phyloP scores from a whole-genome alignment of 2,888 invertebrate species.

The Hipparchia semele region DNA sequence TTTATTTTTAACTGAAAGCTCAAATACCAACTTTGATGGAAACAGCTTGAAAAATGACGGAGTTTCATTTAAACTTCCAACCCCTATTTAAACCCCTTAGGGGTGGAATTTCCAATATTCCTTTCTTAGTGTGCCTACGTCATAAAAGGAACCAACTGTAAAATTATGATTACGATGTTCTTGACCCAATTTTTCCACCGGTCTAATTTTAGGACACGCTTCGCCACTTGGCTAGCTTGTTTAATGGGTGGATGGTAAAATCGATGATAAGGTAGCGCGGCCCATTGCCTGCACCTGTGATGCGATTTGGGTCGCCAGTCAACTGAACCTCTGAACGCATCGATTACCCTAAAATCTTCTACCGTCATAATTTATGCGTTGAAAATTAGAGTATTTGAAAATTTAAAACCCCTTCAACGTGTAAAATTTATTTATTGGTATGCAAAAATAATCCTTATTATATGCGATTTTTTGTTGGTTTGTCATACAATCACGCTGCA shows the following conservation, averaged over 20 bases:
- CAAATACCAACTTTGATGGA: too few species aligned
- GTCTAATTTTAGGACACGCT: slow-evolving; percentile 16
- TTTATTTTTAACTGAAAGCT: too few species aligned
- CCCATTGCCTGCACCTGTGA: slow-evolving; percentile 33
- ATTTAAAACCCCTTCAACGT: too few species aligned
- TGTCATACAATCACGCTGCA: not conserved
- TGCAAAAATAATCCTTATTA: too few species aligned
- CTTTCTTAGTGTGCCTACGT: too few species aligned
- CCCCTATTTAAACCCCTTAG: too few species aligned
- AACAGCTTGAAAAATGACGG: too few species aligned
- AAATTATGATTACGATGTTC: not conserved
- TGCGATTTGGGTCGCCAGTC: slow-evolving; percentile 35
- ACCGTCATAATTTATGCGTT: not conserved
- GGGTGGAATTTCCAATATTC: too few species aligned
- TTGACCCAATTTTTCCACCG: not conserved
- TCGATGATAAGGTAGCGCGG: slow-evolving; percentile 32
- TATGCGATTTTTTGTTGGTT: too few species aligned
- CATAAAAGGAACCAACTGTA: too few species aligned
- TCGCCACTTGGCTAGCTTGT: slow-evolving; percentile 12
- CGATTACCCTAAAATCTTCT: slow-evolving; percentile 19
- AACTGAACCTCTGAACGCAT: slow-evolving; percentile 24
- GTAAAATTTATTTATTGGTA: not conserved
- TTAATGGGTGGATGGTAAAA: slow-evolving; percentile 22
- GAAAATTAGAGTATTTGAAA: too few species aligned
- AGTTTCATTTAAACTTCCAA: too few species aligned